These are phyloP conservation scores for Drosophila falleni DNA, from an alignment of 2,888 invertebrate genomes.

Conservation along the genomic window DNA sequence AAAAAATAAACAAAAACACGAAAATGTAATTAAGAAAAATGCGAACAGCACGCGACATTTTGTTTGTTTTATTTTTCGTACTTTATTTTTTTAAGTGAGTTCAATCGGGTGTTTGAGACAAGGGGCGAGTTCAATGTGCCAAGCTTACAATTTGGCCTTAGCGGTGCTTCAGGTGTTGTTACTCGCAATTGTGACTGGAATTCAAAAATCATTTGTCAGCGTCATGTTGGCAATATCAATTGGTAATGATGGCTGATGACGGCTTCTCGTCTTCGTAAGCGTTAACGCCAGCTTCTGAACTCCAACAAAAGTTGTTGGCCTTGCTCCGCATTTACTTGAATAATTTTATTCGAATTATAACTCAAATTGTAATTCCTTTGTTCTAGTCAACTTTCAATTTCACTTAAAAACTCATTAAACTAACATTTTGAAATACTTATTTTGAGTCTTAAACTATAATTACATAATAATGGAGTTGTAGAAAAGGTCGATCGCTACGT, in stretches of 20 bases:
- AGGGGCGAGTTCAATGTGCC: conserved; percentile 69
- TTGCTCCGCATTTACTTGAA: conserved; percentile 58
- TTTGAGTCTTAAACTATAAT: not conserved
- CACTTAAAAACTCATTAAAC: conserved; percentile 9
- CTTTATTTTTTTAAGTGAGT: conserved; percentile 22
- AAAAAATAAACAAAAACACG: not conserved
- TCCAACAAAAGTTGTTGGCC: conserved; percentile 63
- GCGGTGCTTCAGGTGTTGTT: conserved; percentile 38
- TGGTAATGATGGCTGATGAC: conserved; percentile 38
- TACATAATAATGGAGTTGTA: not conserved
- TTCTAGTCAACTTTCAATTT: conserved; percentile 22
- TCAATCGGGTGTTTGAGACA: conserved; percentile 3
- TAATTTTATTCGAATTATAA: conserved; percentile 24
- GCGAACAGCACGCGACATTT: conserved; percentile 47
- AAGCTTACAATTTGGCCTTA: conserved; percentile 45
- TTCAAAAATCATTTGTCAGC: conserved; percentile 50
- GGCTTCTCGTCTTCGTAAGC: conserved; percentile 31
- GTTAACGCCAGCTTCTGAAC: conserved; percentile 45
- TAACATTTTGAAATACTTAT: not conserved
- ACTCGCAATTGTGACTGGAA: conserved; percentile 42
- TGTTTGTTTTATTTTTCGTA: conserved; percentile 17
- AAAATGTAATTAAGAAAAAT: conserved; percentile 2
- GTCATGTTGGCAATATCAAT: conserved; percentile 47
- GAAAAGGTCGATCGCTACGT: not conserved
- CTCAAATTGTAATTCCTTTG: conserved; percentile 13